A percentile compares a stretch with the other conserved stretches of the same genome.
phyloP scores from a whole-genome alignment of 2,113 vertebrate genomes.

The Mirounga angustirostris region DNA sequence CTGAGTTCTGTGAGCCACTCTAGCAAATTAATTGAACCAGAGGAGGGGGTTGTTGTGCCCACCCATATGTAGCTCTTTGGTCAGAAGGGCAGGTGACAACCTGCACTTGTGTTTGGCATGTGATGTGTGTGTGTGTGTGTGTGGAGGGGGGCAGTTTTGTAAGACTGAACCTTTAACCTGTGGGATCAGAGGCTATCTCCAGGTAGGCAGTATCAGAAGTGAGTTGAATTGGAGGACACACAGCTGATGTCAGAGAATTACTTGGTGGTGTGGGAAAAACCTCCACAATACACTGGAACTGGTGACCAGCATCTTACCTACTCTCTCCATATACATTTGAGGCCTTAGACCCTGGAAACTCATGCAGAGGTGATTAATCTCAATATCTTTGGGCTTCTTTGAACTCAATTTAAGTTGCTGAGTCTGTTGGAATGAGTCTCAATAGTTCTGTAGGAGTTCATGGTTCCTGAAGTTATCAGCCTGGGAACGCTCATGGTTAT shows the following conservation, averaged over 20 bases:
- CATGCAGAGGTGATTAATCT: not conserved
- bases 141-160: not conserved
- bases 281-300: not conserved
- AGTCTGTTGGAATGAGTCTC: not conserved
- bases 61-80: not conserved
- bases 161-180: not conserved
- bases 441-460: not conserved
- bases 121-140: not conserved
- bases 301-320: not conserved
- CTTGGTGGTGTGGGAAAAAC: not conserved
- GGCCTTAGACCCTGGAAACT: slow-evolving; percentile 14
- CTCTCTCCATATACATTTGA: not conserved
- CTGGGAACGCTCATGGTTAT: not conserved
- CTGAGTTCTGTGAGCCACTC: not conserved
- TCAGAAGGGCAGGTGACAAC: not conserved
- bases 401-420: not conserved
- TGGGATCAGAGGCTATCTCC: not conserved
- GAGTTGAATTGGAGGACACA: not conserved
- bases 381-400: slow-evolving; percentile 36
- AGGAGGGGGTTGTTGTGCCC: not conserved
- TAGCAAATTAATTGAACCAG: not conserved
- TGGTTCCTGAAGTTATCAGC: slow-evolving; percentile 1
- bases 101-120: not conserved
- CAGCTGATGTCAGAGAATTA: not conserved
- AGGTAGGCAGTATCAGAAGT: not conserved